Conservation (phyloP, 2,888 invertebrate species). For the Onchidella celtica region DNA sequence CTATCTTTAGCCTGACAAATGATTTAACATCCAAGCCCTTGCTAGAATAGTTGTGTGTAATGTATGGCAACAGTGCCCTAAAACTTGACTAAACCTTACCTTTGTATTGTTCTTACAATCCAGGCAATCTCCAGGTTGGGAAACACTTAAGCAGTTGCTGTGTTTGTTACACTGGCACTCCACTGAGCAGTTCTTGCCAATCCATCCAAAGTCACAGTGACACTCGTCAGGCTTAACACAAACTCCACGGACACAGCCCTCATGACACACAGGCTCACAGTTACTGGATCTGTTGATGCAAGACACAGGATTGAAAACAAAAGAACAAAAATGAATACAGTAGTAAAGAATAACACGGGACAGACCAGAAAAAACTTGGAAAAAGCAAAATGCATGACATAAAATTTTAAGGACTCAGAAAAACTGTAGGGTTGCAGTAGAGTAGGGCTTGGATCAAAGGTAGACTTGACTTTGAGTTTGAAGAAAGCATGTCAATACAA, state of each 20-base stretch:
- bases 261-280: conserved; percentile 79
- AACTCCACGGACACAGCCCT: conserved; percentile 78
- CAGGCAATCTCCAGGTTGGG: conserved; percentile 89
- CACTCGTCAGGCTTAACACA: conserved; percentile 82
- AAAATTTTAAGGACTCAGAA: neutral
- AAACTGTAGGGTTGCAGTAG: too few species aligned
- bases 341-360: neutral
- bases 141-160: conserved; percentile 90
- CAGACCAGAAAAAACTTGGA: neutral
- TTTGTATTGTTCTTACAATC: conserved; percentile 95
- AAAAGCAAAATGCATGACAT: neutral
- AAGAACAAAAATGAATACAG: neutral
- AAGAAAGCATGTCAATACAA: too few species aligned
- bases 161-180: conserved; percentile 97
- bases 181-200: conserved; percentile 95
- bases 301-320: too few species aligned
- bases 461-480: too few species aligned
- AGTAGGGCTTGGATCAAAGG: too few species aligned
- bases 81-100: too few species aligned
- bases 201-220: conserved; percentile 95
- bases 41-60: too few species aligned
- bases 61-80: too few species aligned
- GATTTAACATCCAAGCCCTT: too few species aligned
- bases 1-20: too few species aligned
- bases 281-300: conserved; percentile 7